Evolutionary conservation across 2,113 vertebrate genomes (phyloP), one percentile per base, ranked within the genome.

Genomic region (Lynx canadensis): DNA sequence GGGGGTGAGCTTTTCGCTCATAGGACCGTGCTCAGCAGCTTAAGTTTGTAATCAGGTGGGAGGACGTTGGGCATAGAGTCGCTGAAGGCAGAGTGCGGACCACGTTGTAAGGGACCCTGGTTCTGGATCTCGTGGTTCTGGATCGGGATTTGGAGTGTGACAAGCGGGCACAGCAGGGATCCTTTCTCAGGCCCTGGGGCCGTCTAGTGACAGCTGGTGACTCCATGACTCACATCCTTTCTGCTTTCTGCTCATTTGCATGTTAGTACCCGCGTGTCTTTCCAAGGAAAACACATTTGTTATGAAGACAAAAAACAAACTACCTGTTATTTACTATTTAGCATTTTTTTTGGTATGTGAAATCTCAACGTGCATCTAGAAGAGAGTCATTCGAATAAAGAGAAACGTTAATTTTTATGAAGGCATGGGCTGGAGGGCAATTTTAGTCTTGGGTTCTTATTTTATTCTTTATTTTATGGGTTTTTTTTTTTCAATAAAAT

Each of bases 111-210:
- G 48, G 29, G 45, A 38, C 50, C 7, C 48, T 29, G 45, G 1
- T 21, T 73, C 89, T 97, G 68, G 48, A 95, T 97, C 60, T 92
- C 93, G 86, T 83, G 88, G 97, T 94, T 88, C 85, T 98, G 97
- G 97, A 98, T 98, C 96, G 96, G 57, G 57, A 9, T 60, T 60
- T 23, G 57, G 7, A 96, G 97, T 97, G 97, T 97, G 98, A 98
- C 85, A 97, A 91, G 98, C 69, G 66, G 97, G 89, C 97, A 97
- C 80, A 69, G 5, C 41, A 2, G 23, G n/a, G 4, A 25, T 66
- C 1, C n/a, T 15, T n/a, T 33, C 29, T 25, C 3, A 8, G 76
- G 27, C 23, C 16, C 9, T 16, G 23, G 23, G 66, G 66, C 23
- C 5, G 0, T 8, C 16, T 5, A 7, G 7, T 21, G 36, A n/a